A percentile compares a stretch with the other conserved stretches of the same genome.
Evolutionary conservation across 53 echinoderm and acorn worm genomes (phyloP).

Genomic region (Zoroaster sp.): DNA sequence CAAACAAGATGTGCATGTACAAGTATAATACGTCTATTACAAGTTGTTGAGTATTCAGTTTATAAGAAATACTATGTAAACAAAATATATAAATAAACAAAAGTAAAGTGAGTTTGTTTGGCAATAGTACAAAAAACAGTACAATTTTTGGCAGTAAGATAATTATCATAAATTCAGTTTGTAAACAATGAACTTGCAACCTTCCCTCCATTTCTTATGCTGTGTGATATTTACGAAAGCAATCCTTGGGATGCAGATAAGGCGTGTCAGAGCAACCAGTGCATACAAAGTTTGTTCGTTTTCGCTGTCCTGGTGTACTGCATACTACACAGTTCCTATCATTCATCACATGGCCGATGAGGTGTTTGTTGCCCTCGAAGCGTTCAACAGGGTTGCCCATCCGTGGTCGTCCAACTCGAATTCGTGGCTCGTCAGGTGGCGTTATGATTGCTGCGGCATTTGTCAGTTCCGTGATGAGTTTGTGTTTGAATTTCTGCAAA

Average conservation of each 20-base stretch:
- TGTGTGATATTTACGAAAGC: conserved; percentile 40
- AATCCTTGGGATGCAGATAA: conserved; percentile 53
- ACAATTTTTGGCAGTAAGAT: no score
- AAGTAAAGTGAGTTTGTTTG: no score
- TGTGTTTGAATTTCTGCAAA: conserved; percentile 28
- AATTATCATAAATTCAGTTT: no score
- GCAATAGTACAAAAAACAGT: no score
- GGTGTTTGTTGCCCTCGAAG: conserved; percentile 20
- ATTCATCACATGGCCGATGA: background rate
- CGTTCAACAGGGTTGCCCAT: background rate
- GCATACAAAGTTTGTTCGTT: conserved; percentile 49
- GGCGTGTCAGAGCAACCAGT: conserved; percentile 11
- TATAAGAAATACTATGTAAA: no score
- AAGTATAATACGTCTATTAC: no score
- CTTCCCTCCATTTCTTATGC: no score
- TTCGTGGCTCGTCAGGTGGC: background rate
- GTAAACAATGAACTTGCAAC: no score
- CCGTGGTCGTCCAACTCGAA: background rate
- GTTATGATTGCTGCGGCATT: conserved; percentile 2
- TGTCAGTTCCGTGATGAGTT: background rate
- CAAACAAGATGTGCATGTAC: no score
- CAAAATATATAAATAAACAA: no score
- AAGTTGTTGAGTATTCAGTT: no score
- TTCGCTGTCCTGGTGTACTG: conserved; percentile 11
- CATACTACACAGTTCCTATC: conserved; percentile 57